These are phyloP conservation scores for Marronus borbonicus DNA, from an alignment of 2,888 invertebrate genomes.

Conservation along the genomic window DNA sequence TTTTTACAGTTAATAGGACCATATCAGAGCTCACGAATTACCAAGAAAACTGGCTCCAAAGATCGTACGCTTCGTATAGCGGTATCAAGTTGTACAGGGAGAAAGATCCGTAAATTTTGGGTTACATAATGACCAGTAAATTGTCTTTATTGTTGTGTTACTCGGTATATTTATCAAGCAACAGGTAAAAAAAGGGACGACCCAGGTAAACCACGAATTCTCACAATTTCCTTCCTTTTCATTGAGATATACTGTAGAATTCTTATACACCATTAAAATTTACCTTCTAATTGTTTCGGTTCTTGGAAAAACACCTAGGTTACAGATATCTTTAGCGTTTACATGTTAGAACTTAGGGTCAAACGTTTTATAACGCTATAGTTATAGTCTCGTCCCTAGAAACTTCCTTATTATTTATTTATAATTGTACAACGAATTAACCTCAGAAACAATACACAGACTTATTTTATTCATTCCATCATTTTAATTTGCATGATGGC, in stretches of 20 bases:
- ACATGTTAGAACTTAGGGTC: too few species aligned
- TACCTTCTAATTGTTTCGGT: conserved; percentile 4
- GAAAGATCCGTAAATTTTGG: conserved; percentile 37
- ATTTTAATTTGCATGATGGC: too few species aligned
- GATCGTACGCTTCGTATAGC: conserved; percentile 24
- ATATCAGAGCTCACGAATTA: conserved; percentile 11
- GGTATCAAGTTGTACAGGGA: conserved; percentile 32
- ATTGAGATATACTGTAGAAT: conserved; percentile 32
- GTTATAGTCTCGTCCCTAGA: too few species aligned
- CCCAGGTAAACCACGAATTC: conserved; percentile 21
- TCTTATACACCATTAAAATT: conserved; percentile 20
- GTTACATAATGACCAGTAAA: conserved; percentile 47
- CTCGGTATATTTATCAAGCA: conserved; percentile 39
- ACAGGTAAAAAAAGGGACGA: conserved; percentile 41
- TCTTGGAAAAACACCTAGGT: conserved; percentile 4
- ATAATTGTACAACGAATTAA: too few species aligned
- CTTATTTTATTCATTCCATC: too few species aligned
- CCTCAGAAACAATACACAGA: too few species aligned
- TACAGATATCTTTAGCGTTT: too few species aligned
- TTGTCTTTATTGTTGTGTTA: conserved; percentile 44
- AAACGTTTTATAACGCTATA: too few species aligned
- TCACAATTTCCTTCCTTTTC: conserved; percentile 22
- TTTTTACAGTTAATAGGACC: conserved; percentile 5
- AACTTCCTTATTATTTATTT: too few species aligned
- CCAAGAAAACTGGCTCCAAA: background rate